Evolutionary conservation across 2,888 invertebrate species (phyloP), one percentile per base, ranked within the genome.

Genomic region (Macrosiphum euphorbiae): DNA sequence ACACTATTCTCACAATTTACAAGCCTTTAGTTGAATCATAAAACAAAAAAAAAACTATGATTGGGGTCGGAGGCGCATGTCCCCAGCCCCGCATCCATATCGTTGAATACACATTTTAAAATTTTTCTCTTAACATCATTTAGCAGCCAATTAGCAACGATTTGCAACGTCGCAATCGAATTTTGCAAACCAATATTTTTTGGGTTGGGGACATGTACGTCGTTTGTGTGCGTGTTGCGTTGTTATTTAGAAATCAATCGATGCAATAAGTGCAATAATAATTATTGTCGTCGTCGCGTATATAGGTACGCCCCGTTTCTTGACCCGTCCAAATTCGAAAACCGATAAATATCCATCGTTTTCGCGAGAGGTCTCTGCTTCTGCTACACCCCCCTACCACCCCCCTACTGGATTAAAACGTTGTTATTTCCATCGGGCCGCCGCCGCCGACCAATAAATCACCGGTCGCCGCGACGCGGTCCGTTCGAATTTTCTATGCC

Each of bases 311-410:
- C 52, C 44, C 92, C 16, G 8, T 55, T 92, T 84, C 92, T 78
- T 78, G 88, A 88, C 55, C 88, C 55, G 44, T 35, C 24, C 16
- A 28, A 58, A 93, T 93, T 84, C 35, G n/a, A 84, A 89, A 93
- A 58, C 88, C 89, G 58, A 93, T 93, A 93, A 93, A 93, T 84
- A 93, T 89, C 88, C 24, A 58, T 55, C 8, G 89, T 89, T 55
- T 88, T 88, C n/a, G 47, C 10, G 16, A 26, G 41, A 26, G 16
- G 28, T 13, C 35, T 47, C 44, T 28, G 28, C 44, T 16, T 4
- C 47, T 28, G 5, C 41, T 13, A 35, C 78, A 10, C 35, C 52
- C 50, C 24, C 35, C 88, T 55, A 41, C 35, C 4, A 20, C 7
- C 26, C 41, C 52, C 7, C 24, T 16, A 41, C 88, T n/a, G 58